phyloP scores from a whole-genome alignment of 1,140 invertebrate species.

The Zophobas atratus region DNA sequence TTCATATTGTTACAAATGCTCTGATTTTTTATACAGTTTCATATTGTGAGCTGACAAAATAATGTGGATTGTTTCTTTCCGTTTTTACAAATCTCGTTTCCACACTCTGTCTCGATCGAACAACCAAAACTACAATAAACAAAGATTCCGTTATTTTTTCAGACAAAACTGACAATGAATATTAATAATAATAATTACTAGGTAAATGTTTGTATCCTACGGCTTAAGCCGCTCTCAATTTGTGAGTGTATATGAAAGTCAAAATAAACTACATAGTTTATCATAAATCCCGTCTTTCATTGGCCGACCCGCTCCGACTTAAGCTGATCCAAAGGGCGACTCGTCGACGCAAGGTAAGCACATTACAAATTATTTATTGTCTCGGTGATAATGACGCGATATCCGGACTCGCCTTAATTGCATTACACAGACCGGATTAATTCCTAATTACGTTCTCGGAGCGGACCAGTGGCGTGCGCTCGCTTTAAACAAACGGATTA shows the following conservation, averaged over 20 bases:
- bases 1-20: conserved; percentile 43
- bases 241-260: conserved; percentile 70
- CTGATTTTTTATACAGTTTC: conserved; percentile 50
- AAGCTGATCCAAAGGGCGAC: not conserved
- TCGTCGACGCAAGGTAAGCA: not conserved
- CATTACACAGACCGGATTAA: conserved; percentile 23
- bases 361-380: conserved; percentile 36
- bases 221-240: conserved; percentile 69
- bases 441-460: conserved; percentile 2
- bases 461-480: conserved; percentile 16
- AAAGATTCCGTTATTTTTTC: conserved; percentile 60
- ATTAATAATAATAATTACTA: conserved; percentile 70
- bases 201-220: conserved; percentile 70
- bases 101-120: conserved; percentile 13
- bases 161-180: conserved; percentile 65
- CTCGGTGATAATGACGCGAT: conserved; percentile 27
- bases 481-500: conserved; percentile 20
- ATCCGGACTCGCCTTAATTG: conserved; percentile 1
- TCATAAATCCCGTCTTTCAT: conserved; percentile 64
- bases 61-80: conserved; percentile 45
- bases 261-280: conserved; percentile 70
- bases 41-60: conserved; percentile 49
- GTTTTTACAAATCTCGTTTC: conserved; percentile 41
- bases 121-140: conserved; percentile 54
- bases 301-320: conserved; percentile 15